Conservation (phyloP, 2,888 invertebrate genomes). For the Melikaiella ostensackeni region DNA sequence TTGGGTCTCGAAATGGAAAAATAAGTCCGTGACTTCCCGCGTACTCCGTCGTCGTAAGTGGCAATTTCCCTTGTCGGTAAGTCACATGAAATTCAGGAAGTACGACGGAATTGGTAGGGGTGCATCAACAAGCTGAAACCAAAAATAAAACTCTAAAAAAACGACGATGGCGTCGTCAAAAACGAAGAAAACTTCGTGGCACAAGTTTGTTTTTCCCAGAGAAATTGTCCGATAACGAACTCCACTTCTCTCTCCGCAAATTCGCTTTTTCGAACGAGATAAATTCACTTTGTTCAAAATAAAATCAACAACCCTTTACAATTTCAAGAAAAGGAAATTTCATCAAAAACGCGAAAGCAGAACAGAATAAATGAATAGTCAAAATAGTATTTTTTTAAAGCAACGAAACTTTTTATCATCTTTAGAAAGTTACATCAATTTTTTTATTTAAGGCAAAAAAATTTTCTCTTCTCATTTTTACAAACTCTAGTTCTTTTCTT, state of each 20-base stretch:
- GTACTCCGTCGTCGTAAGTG: slow-evolving; percentile 11
- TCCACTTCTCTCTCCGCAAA: neutral
- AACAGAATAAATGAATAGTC: neutral
- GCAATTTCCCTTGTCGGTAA: slow-evolving; percentile 18
- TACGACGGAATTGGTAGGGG: slow-evolving; percentile 11
- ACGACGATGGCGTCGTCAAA: neutral
- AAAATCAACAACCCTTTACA: neutral
- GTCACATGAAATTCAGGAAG: slow-evolving; percentile 18
- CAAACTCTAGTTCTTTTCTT: no score
- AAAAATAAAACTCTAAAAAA: slow-evolving; percentile 10
- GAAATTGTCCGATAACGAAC: slow-evolving; percentile 2
- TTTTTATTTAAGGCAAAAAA: no score
- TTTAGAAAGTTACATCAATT: no score
- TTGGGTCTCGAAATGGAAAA: slow-evolving; percentile 5
- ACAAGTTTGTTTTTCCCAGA: slow-evolving; percentile 6
- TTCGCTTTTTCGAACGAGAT: neutral
- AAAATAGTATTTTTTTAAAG: no score
- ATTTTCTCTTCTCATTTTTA: no score
- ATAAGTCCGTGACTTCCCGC: slow-evolving; percentile 5
- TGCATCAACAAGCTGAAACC: slow-evolving; percentile 16
- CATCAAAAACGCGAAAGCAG: no score
- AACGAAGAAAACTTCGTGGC: neutral
- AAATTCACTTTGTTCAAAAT: neutral
- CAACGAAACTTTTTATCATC: no score
- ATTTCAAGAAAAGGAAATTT: neutral